Conservation (phyloP, 1,140 invertebrate genomes). For the Drosophila persimilis region DNA sequence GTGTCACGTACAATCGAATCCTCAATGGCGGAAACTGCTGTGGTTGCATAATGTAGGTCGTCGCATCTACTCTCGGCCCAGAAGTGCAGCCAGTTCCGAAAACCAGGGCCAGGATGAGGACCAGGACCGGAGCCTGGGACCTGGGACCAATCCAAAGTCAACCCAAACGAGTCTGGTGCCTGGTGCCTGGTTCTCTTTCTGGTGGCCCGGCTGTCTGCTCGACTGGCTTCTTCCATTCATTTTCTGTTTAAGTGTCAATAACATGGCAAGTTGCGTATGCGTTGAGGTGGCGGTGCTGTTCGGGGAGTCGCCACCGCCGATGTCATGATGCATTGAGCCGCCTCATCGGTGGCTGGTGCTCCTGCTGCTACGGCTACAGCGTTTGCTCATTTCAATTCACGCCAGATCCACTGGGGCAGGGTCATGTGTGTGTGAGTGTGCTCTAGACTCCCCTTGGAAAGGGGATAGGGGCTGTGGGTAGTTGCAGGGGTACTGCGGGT, state of each 20-base stretch:
- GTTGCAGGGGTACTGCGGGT: background rate
- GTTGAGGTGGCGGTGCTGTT: slow-evolving; percentile 33
- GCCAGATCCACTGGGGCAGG: slow-evolving; percentile 25
- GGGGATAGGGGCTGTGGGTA: too few species aligned
- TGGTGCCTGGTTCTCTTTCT: slow-evolving; percentile 1
- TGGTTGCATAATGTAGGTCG: slow-evolving; percentile 93
- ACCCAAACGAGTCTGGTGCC: background rate
- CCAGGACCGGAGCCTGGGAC: background rate
- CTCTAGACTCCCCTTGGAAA: background rate
- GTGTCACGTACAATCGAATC: slow-evolving; percentile 94
- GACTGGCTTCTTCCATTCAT: slow-evolving; percentile 60
- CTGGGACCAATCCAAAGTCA: background rate
- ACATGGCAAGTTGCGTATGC: slow-evolving; percentile 72
- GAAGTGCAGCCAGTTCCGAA: background rate
- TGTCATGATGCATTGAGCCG: slow-evolving; percentile 40
- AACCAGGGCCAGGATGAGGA: background rate
- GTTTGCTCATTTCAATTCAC: slow-evolving; percentile 78
- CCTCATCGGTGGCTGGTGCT: too few species aligned
- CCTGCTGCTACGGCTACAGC: slow-evolving; percentile 2
- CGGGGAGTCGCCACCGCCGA: slow-evolving; percentile 29
- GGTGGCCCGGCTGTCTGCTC: slow-evolving; percentile 57
- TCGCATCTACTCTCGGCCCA: slow-evolving; percentile 64
- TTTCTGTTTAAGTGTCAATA: slow-evolving; percentile 78
- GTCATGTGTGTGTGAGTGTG: background rate
- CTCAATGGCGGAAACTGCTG: slow-evolving; percentile 91